Conservation (phyloP, 2,888 invertebrate genomes). For the Leptinotarsa rubiginosa region DNA sequence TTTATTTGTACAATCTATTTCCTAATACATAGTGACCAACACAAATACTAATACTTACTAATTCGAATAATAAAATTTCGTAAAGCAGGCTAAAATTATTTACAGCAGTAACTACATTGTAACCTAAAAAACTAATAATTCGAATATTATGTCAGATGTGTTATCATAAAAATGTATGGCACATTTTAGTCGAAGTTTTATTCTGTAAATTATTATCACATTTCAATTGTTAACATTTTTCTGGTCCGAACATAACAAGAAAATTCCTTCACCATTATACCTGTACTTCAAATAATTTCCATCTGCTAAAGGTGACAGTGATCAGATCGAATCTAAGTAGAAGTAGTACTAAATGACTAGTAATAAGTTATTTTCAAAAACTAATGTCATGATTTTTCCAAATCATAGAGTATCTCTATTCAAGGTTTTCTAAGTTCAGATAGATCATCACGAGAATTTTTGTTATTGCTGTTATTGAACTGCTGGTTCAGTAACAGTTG, state of each 20-base stretch:
- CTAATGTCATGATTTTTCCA: conserved; percentile 30
- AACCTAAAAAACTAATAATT: conserved; percentile 20
- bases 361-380: conserved; percentile 50
- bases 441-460: conserved; percentile 40
- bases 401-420: neutral
- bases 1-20: conserved; percentile 18
- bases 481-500: conserved; percentile 51
- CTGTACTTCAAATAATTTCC: conserved; percentile 7
- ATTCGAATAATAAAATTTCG: conserved; percentile 17
- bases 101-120: conserved; percentile 34
- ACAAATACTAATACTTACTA: conserved; percentile 31
- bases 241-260: conserved; percentile 7
- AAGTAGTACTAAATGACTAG: conserved; percentile 51
- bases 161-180: conserved; percentile 39
- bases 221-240: conserved; percentile 20
- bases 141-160: conserved; percentile 16
- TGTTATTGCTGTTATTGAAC: conserved; percentile 39
- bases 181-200: conserved; percentile 33
- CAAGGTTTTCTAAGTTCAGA: conserved; percentile 50
- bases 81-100: conserved; percentile 37
- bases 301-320: conserved; percentile 12
- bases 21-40: conserved; percentile 29
- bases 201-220: conserved; percentile 31
- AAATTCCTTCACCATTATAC: neutral
- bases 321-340: conserved; percentile 28